A percentile compares a stretch with the other conserved stretches of the same genome.
Evolutionary conservation across 2,113 vertebrate genomes (phyloP).

Genomic region (Cacatua alba): DNA sequence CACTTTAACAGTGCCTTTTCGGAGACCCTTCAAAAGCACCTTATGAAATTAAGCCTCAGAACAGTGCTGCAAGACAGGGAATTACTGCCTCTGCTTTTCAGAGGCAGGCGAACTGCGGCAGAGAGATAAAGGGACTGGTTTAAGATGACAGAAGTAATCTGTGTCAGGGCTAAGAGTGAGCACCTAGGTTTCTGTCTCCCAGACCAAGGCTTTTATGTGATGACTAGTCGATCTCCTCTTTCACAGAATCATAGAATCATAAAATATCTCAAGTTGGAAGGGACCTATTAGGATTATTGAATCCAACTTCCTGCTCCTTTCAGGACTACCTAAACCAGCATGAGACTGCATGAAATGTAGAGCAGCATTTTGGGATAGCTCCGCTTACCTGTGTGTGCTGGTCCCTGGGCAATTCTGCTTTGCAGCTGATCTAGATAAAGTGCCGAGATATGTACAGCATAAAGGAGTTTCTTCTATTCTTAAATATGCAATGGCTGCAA

Average conservation of each 20-base stretch:
- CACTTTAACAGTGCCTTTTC: constrained; percentile 57
- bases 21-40: constrained; percentile 55
- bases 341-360: not conserved
- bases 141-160: not conserved
- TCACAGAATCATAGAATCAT: not conserved
- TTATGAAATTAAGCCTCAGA: constrained; percentile 43
- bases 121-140: not conserved
- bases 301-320: not conserved
- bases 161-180: not conserved
- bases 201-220: not conserved
- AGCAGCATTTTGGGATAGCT: not conserved
- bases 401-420: not conserved
- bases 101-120: not conserved
- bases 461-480: not conserved
- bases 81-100: not conserved
- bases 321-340: not conserved
- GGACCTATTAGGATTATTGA: not conserved
- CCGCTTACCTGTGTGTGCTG: not conserved
- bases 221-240: not conserved
- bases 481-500: constrained; percentile 42
- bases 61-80: not conserved
- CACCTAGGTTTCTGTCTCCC: not conserved
- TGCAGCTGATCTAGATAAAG: not conserved
- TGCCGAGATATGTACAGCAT: not conserved
- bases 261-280: not conserved